A percentile compares a stretch with the other conserved stretches of the same genome.
Conservation (phyloP, 2,888 invertebrate genomes). For the Trichopoda pennipes region DNA sequence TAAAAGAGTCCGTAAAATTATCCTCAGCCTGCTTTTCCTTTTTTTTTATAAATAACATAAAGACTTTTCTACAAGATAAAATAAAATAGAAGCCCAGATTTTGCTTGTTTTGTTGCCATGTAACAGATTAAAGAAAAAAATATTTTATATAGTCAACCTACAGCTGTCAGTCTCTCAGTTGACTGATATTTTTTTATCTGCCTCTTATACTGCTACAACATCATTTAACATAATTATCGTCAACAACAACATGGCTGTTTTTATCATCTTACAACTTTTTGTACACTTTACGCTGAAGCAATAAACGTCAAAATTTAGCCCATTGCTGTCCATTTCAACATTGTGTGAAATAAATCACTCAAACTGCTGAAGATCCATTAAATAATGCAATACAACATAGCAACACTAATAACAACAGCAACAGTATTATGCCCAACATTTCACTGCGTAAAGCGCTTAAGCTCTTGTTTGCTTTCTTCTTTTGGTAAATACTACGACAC, state of each 20-base stretch:
- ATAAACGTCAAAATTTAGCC: conserved; percentile 80
- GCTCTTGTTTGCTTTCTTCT: background rate
- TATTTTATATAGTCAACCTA: conserved; percentile 36
- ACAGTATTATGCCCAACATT: conserved; percentile 28
- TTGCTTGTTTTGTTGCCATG: conserved; percentile 22
- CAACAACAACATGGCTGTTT: conserved; percentile 32
- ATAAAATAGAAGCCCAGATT: conserved; percentile 40
- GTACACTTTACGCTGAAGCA: conserved; percentile 73
- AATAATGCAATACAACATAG: conserved; percentile 66
- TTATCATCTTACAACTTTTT: conserved; percentile 29
- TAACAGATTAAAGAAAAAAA: conserved; percentile 21
- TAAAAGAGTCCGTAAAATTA: too few relatives aligned
- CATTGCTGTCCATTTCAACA: conserved; percentile 81
- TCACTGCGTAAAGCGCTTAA: conserved; percentile 11
- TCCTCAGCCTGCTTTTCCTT: too few relatives aligned
- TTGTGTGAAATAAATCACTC: conserved; percentile 81
- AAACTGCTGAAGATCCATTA: conserved; percentile 79
- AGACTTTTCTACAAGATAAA: background rate
- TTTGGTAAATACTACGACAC: conserved; percentile 2
- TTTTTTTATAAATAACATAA: too few relatives aligned
- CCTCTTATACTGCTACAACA: conserved; percentile 3
- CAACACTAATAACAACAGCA: conserved; percentile 71
- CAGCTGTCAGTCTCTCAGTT: conserved; percentile 32
- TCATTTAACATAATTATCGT: conserved; percentile 21
- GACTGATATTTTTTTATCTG: conserved; percentile 25